Conservation (phyloP, 2,797 vertebrate species). For the Cyprinodon diabolis region DNA sequence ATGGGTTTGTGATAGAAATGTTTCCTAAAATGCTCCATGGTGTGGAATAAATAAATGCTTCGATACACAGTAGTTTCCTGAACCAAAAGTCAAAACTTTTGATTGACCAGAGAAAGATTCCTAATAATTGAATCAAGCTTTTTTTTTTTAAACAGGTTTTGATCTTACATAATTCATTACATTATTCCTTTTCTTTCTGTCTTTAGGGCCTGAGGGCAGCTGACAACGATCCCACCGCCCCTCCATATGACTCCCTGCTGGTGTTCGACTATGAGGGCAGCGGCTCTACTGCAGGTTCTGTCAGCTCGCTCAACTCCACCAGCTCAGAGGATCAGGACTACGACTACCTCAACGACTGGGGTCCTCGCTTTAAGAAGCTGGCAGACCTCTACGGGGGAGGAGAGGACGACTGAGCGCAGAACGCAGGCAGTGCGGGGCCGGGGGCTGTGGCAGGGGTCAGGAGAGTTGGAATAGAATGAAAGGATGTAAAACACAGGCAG, state of each 20-base stretch:
- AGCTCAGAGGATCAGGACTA: constrained; percentile 98
- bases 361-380: constrained; percentile 97
- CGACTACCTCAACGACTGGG: constrained; percentile 98
- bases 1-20: neutral
- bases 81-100: neutral
- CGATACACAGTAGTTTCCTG: neutral
- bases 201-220: constrained; percentile 92
- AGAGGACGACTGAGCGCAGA: constrained; percentile 88
- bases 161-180: too few species aligned
- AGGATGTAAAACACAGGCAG: constrained; percentile 46
- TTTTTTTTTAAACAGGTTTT: neutral
- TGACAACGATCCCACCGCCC: constrained; percentile 96
- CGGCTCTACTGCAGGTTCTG: constrained; percentile 93
- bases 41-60: neutral
- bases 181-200: neutral
- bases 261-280: constrained; percentile 99
- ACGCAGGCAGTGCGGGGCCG: constrained; percentile 5
- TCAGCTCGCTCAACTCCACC: constrained; percentile 96
- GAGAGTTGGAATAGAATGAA: constrained; percentile 56
- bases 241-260: constrained; percentile 95
- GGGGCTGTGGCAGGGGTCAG: constrained; percentile 46
- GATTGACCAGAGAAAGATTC: neutral
- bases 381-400: constrained; percentile 97
- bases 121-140: constrained; percentile 3
- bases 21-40: neutral